phyloP scores from a whole-genome alignment of 2,797 vertebrate species.

The Spea hammondii region DNA sequence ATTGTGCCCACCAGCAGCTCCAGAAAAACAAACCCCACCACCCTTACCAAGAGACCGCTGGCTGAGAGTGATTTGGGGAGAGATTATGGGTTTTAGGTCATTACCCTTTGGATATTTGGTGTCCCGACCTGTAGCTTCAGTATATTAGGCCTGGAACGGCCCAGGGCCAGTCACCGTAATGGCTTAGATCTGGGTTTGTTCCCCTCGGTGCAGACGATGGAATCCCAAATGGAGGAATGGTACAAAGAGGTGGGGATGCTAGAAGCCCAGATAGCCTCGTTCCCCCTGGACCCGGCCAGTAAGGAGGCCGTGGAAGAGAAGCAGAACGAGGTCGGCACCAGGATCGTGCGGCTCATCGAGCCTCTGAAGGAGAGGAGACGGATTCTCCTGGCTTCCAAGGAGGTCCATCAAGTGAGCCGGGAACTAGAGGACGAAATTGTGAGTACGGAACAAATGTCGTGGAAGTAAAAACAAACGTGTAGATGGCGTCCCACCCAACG shows the following conservation, averaged over 20 bases:
- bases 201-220: constrained; percentile 77
- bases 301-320: constrained; percentile 73
- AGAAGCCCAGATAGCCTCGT: constrained; percentile 76
- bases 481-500: neutral
- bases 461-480: neutral
- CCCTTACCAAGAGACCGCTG: neutral
- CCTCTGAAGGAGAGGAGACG: constrained; percentile 86
- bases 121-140: no score
- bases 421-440: constrained; percentile 93
- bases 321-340: constrained; percentile 78
- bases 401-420: constrained; percentile 87
- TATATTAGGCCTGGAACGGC: no score
- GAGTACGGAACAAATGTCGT: constrained; percentile 59
- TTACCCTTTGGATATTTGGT: no score
- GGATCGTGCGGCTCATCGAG: constrained; percentile 87
- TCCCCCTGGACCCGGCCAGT: constrained; percentile 76
- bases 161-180: neutral
- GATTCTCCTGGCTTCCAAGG: constrained; percentile 87
- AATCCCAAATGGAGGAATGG: constrained; percentile 89
- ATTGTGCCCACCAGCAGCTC: no score
- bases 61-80: no score
- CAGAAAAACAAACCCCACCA: neutral
- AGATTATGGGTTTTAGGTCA: no score
- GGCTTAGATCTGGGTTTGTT: constrained; percentile 8
- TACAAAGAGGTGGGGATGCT: constrained; percentile 85